phyloP scores from a whole-genome alignment of 2,888 invertebrate genomes.

The Campoletis raptor region DNA sequence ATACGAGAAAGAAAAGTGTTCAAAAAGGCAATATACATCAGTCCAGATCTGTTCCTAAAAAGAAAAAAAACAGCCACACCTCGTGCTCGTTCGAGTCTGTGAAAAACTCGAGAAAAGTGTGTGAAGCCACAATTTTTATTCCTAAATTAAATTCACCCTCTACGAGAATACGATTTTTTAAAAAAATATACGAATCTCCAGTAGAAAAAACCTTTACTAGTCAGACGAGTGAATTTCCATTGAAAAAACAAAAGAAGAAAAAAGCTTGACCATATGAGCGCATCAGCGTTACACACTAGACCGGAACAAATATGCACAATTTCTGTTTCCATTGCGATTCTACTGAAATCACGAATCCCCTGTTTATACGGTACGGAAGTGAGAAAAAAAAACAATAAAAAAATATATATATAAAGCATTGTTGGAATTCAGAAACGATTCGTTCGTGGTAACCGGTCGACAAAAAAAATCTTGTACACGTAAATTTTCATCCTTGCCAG shows the following conservation, averaged over 20 bases:
- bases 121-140: neutral
- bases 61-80: neutral
- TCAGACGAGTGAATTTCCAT: slow-evolving; percentile 25
- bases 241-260: slow-evolving; percentile 8
- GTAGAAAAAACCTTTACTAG: slow-evolving; percentile 25
- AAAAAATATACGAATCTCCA: neutral
- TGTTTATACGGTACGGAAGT: neutral
- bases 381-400: slow-evolving; percentile 11
- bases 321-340: slow-evolving; percentile 13
- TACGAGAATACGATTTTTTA: neutral
- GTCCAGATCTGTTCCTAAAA: neutral
- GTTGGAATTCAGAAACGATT: slow-evolving; percentile 35
- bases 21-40: slow-evolving; percentile 7
- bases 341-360: slow-evolving; percentile 1
- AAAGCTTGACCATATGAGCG: neutral
- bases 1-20: slow-evolving; percentile 32
- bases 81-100: neutral
- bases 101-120: neutral
- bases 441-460: slow-evolving; percentile 20
- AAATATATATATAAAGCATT: slow-evolving; percentile 24
- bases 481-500: slow-evolving; percentile 14
- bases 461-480: slow-evolving; percentile 10
- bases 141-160: slow-evolving; percentile 4
- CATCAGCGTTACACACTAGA: slow-evolving; percentile 3
- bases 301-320: slow-evolving; percentile 10